A percentile compares a stretch with the other conserved stretches of the same genome.
These are phyloP conservation scores for Venustoraphidia nigricollis DNA, from an alignment of 2,888 invertebrate species.

Conservation along the genomic window DNA sequence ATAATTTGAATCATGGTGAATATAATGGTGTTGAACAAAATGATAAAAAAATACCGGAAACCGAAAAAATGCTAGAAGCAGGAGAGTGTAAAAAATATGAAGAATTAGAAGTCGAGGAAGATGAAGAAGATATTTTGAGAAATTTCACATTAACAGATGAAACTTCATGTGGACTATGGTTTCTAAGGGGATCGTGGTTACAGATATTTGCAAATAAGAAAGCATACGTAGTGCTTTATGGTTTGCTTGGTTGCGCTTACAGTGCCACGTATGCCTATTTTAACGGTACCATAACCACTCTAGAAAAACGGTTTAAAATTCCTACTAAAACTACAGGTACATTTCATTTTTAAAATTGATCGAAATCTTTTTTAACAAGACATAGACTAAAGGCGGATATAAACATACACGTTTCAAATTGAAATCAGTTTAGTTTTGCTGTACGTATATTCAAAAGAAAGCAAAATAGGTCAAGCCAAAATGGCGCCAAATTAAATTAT, in stretches of 20 bases:
- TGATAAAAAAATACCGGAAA: too few relatives aligned
- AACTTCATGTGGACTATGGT: constrained; percentile 47
- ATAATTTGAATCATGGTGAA: too few relatives aligned
- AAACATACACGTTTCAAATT: too few relatives aligned
- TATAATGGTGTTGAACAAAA: too few relatives aligned
- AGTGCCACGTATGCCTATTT: constrained; percentile 55
- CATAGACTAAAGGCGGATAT: too few relatives aligned
- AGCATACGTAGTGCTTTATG: constrained; percentile 44
- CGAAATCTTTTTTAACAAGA: too few relatives aligned
- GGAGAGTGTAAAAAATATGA: too few relatives aligned
- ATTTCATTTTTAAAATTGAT: background rate
- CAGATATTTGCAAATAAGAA: constrained; percentile 44
- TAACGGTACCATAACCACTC: constrained; percentile 54
- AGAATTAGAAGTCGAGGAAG: constrained; percentile 1
- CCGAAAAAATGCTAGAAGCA: too few relatives aligned
- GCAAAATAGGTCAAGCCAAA: too few relatives aligned
- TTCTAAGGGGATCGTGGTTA: constrained; percentile 36
- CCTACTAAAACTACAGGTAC: constrained; percentile 49
- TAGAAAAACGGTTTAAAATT: constrained; percentile 58
- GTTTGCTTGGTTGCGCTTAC: constrained; percentile 49
- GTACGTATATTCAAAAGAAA: too few relatives aligned
- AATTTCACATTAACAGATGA: constrained; percentile 40
- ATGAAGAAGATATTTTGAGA: constrained; percentile 29
- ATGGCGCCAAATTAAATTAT: too few relatives aligned
- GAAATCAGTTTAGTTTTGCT: too few relatives aligned